These are phyloP conservation scores for Graphium colonna DNA, from an alignment of 2,888 invertebrate genomes.

Conservation along the genomic window DNA sequence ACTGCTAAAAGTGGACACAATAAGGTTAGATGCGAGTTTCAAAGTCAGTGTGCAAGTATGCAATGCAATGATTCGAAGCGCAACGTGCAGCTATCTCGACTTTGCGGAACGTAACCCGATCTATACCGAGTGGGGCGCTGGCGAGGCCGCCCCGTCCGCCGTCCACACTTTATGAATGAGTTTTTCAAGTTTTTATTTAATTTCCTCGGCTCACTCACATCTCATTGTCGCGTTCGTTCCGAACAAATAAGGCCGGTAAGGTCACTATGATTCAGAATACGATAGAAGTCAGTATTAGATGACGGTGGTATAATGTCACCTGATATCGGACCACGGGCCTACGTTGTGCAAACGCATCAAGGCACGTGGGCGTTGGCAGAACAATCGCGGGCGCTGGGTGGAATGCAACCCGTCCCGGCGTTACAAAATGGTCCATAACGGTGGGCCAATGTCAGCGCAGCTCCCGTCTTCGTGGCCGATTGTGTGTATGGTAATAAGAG, in stretches of 20 bases:
- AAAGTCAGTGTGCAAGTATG: conserved; percentile 60
- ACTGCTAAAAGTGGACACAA: conserved; percentile 56
- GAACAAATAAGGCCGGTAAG: conserved; percentile 15
- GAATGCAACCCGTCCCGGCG: conserved; percentile 63
- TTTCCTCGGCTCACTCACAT: neutral
- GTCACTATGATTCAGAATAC: too few species aligned
- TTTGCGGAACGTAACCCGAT: conserved; percentile 77
- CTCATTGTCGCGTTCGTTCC: conserved; percentile 36
- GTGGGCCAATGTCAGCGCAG: conserved; percentile 73
- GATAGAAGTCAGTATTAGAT: too few species aligned
- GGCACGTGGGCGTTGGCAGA: conserved; percentile 47
- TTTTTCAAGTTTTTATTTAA: neutral
- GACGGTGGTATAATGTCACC: conserved; percentile 45
- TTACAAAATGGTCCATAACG: conserved; percentile 70
- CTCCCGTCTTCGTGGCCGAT: conserved; percentile 42
- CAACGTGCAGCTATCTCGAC: conserved; percentile 62
- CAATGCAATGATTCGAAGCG: conserved; percentile 50
- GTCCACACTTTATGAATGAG: conserved; percentile 3
- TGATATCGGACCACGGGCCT: conserved; percentile 42
- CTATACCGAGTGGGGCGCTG: conserved; percentile 52
- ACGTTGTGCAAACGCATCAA: conserved; percentile 45
- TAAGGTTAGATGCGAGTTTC: conserved; percentile 58
- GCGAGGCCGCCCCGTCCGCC: conserved; percentile 54
- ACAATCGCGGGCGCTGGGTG: conserved; percentile 68
- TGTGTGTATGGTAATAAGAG: conserved; percentile 61